Conservation (phyloP, 2,113 vertebrate species). For the Tetrao urogallus region DNA sequence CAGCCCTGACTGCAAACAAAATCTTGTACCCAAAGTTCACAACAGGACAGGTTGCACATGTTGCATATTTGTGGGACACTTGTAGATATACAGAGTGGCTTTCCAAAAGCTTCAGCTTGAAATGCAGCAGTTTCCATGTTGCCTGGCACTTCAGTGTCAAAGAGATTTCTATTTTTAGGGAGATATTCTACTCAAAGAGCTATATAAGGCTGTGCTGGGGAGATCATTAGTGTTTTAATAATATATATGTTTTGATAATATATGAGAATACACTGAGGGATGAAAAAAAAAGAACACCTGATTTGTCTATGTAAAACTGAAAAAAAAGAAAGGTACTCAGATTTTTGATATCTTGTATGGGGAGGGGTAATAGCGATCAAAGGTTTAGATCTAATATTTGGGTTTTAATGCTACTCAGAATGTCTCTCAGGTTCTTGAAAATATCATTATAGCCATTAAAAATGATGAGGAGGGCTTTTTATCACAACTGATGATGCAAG, state of each 20-base stretch:
- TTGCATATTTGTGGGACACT: constrained; percentile 15
- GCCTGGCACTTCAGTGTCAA: constrained; percentile 31
- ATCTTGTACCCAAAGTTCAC: neutral
- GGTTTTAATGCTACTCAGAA: neutral
- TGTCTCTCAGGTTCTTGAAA: neutral
- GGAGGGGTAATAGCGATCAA: neutral
- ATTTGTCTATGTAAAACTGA: neutral
- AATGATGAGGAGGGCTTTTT: neutral
- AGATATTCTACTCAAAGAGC: constrained; percentile 53
- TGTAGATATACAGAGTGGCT: neutral
- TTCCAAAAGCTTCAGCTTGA: constrained; percentile 54
- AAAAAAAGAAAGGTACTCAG: neutral
- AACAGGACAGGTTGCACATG: neutral
- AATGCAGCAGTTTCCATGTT: constrained; percentile 66
- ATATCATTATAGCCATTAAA: neutral
- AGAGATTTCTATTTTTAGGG: constrained; percentile 76
- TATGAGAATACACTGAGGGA: neutral
- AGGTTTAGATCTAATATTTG: neutral
- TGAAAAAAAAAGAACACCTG: neutral
- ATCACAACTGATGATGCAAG: neutral
- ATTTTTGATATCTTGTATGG: neutral
- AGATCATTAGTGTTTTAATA: constrained; percentile 31
- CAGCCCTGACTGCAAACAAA: neutral
- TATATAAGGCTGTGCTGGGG: constrained; percentile 65
- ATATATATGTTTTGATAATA: neutral